phyloP scores from a whole-genome alignment of 1,140 invertebrate species.

The Drosophila gunungcola region DNA sequence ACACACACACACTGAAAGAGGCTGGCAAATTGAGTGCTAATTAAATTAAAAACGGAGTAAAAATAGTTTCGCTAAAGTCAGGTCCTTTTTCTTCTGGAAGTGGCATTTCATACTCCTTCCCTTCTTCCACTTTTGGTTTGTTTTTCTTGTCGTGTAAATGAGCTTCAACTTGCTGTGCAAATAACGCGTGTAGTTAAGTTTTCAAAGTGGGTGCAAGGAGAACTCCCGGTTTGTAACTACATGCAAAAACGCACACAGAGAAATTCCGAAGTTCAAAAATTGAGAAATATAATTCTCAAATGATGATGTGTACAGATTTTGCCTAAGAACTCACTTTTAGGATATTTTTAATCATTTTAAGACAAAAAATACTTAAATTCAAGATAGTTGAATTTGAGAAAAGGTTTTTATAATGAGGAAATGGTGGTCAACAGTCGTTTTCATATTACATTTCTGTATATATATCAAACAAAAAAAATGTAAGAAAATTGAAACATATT shows the following conservation, averaged over 20 bases:
- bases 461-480: no score
- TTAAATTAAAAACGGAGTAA: slow-evolving; percentile 74
- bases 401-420: no score
- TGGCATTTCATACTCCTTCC: slow-evolving; percentile 8
- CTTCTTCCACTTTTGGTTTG: slow-evolving; percentile 9
- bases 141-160: slow-evolving; percentile 69
- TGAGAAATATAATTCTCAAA: no score
- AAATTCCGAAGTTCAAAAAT: background rate
- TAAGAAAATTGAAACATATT: no score
- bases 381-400: no score
- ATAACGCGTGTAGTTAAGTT: slow-evolving; percentile 48
- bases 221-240: slow-evolving; percentile 9
- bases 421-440: no score
- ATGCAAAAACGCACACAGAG: slow-evolving; percentile 19
- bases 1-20: slow-evolving; percentile 12
- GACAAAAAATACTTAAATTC: no score
- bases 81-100: slow-evolving; percentile 12
- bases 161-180: slow-evolving; percentile 76
- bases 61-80: slow-evolving; percentile 73
- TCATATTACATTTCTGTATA: no score
- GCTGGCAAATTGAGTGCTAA: slow-evolving; percentile 61
- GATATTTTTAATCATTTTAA: no score
- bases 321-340: no score
- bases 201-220: slow-evolving; percentile 3
- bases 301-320: no score